These are phyloP conservation scores for Laticauda laticaudata DNA, from an alignment of 2,113 vertebrate genomes.

Conservation along the genomic window DNA sequence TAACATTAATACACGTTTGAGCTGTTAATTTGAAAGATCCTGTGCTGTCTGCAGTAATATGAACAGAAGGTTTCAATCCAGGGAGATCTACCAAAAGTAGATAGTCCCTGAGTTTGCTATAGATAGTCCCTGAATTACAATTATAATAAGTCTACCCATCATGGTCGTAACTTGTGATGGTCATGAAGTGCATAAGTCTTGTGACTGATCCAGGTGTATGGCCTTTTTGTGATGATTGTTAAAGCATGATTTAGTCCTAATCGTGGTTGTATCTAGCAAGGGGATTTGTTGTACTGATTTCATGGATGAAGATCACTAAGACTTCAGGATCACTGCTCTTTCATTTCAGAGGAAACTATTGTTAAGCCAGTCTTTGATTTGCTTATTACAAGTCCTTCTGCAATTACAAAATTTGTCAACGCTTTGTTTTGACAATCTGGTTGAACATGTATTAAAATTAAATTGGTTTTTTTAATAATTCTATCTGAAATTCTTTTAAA, in stretches of 20 bases:
- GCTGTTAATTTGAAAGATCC: background rate
- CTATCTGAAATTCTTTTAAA: background rate
- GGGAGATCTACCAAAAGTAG: background rate
- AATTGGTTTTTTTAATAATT: background rate
- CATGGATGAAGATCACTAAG: background rate
- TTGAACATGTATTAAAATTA: background rate
- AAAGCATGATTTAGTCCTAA: background rate
- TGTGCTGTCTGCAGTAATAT: background rate
- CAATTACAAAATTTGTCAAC: background rate
- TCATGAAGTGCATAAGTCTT: background rate
- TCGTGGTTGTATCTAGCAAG: background rate
- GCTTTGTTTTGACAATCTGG: background rate
- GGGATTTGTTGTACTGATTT: background rate
- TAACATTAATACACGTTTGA: background rate
- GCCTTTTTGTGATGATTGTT: background rate
- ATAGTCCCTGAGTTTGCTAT: background rate
- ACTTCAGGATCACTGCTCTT: background rate
- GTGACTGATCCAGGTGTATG: background rate
- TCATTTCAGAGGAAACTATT: background rate
- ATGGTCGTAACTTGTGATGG: background rate
- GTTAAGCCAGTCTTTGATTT: too few species aligned
- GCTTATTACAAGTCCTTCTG: background rate
- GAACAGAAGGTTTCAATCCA: background rate
- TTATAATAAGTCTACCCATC: background rate
- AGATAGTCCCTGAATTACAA: background rate